Evolutionary conservation across 2,888 invertebrate genomes (phyloP).

Genomic region (Habrosyne pyritoides): DNA sequence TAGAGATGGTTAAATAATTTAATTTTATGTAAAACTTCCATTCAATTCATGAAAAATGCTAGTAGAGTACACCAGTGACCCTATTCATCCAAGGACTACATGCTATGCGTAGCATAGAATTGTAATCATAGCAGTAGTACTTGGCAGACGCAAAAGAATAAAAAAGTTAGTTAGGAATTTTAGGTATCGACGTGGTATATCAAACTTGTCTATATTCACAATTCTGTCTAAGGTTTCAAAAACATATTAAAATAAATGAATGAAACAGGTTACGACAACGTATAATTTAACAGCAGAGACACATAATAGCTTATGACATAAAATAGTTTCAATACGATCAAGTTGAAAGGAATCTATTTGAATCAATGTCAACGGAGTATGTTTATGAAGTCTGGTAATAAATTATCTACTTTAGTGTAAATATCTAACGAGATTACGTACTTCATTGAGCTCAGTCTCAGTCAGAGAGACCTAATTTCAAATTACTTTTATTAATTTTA

Average conservation of each 20-base stretch:
- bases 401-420: not conserved
- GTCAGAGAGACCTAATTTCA: not conserved
- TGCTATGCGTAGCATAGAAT: too few relatives aligned
- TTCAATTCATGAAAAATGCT: too few relatives aligned
- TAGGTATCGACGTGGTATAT: too few relatives aligned
- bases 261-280: not conserved
- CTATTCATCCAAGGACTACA: too few relatives aligned
- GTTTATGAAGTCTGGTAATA: constrained; percentile 4
- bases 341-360: constrained; percentile 18
- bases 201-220: too few relatives aligned
- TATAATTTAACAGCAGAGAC: not conserved
- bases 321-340: constrained; percentile 14
- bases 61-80: too few relatives aligned
- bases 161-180: too few relatives aligned
- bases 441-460: not conserved
- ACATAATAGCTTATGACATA: not conserved
- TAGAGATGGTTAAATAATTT: too few relatives aligned
- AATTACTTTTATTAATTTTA: not conserved
- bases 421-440: not conserved
- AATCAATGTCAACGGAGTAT: constrained; percentile 20
- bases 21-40: too few relatives aligned
- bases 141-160: too few relatives aligned
- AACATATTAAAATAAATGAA: not conserved
- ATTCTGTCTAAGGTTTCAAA: not conserved
- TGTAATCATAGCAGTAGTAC: too few relatives aligned